Conservation (phyloP, 1,140 invertebrate species). For the Heliconius hewitsoni region DNA sequence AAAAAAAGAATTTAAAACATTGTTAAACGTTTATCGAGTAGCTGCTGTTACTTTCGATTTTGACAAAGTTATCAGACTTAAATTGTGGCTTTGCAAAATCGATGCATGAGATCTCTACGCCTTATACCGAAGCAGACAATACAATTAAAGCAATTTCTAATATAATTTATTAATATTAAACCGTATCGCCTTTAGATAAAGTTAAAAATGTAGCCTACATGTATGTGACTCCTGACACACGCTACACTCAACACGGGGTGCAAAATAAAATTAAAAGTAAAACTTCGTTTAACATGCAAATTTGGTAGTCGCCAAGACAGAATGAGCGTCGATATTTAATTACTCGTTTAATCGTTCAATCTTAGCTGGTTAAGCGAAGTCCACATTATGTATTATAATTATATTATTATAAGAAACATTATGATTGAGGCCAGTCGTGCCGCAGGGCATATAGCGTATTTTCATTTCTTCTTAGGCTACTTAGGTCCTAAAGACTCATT, state of each 20-base stretch:
- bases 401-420: background rate
- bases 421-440: too few species aligned
- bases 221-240: constrained; percentile 31
- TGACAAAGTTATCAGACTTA: constrained; percentile 59
- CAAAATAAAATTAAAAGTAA: constrained; percentile 72
- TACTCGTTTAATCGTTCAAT: constrained; percentile 79
- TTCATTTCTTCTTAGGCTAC: too few species aligned
- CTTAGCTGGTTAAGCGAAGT: constrained; percentile 61
- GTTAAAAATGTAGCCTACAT: background rate
- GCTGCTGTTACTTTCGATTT: constrained; percentile 30
- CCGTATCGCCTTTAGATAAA: constrained; percentile 35
- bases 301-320: constrained; percentile 77
- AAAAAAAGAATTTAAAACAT: background rate
- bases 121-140: constrained; percentile 74
- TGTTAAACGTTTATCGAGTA: background rate
- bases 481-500: too few species aligned
- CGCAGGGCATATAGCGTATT: too few species aligned
- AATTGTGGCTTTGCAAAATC: constrained; percentile 70
- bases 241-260: constrained; percentile 67
- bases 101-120: constrained; percentile 76
- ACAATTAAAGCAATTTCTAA: constrained; percentile 72
- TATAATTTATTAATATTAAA: constrained; percentile 43
- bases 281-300: constrained; percentile 82
- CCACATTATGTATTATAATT: constrained; percentile 18
- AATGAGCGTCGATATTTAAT: constrained; percentile 80